Evolutionary conservation across 2,797 vertebrate species (phyloP), one percentile per base, ranked within the genome.

Genomic region (Macrochelys suwanniensis): DNA sequence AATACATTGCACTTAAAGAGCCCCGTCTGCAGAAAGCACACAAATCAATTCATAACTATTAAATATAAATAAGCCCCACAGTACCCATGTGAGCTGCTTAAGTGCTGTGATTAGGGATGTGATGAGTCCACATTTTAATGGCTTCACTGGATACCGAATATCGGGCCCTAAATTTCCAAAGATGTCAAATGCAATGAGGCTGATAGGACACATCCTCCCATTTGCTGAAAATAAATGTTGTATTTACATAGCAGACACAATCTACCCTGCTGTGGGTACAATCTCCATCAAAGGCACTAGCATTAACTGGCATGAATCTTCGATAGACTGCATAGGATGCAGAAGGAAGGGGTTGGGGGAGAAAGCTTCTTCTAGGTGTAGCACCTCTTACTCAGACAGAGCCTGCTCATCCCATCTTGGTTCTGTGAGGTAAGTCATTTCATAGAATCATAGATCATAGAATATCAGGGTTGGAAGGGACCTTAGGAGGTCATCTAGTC

Each of bases 171-270:
- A 93, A 91, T 97, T 97, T 97, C 92, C 3, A 0, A 12, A 1
- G 84, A 74, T 87, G 84, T 89, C 93, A 88, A 93, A 95, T 45
- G 74, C 2, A 26, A 96, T 1, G 3, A 56, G 86, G 90, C 68
- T 90, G 87, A 89, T 87, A 80, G 95, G 96, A 96, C 26, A 94
- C 4, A 31, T 49, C 91, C 88, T 76, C 88, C 89, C 53, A 87
- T 95, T 96, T 92, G 88, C 91, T 92, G 90, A 92, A 96, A 97
- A 96, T 94, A 94, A 91, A 94, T 31, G 76, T 81, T 90, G 93
- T 93, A 93, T 89, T 95, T 96, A 94, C 0, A 2, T 47, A 76
- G 42, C 12, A 47, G 71, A 11, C 71, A 71, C 21, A 47, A 45
- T 47, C 42, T 47, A 25, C 71, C 42, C 42, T 91, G 51, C 80